Percentiles rank a stretch among this genome's conserved stretches.
Evolutionary conservation across 2,888 invertebrate species (phyloP).

Genomic region (Drosophila recens): DNA sequence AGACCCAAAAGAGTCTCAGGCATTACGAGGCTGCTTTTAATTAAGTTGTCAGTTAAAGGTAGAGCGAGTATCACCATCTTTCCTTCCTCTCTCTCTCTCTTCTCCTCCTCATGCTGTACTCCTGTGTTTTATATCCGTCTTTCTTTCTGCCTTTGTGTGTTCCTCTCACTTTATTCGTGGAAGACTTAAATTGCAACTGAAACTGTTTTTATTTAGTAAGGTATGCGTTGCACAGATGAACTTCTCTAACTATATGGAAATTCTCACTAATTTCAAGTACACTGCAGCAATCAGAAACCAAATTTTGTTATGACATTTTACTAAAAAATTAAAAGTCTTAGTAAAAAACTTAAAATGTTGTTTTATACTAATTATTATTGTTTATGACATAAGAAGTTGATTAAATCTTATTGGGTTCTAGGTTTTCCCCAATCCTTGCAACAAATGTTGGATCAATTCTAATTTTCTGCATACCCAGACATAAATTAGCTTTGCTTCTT

Average conservation of each 20-base stretch:
- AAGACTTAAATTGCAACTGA: not conserved
- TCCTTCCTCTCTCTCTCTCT: not conserved
- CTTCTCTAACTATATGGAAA: not conserved
- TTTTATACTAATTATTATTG: too few species aligned
- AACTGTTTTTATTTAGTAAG: not conserved
- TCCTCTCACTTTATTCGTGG: not conserved
- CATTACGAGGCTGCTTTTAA: conserved; percentile 52
- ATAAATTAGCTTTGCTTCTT: too few species aligned
- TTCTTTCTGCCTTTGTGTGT: not conserved
- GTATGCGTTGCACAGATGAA: not conserved
- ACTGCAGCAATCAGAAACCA: too few species aligned
- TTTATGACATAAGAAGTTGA: too few species aligned
- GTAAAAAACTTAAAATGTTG: too few species aligned
- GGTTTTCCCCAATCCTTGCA: too few species aligned
- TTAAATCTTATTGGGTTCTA: too few species aligned
- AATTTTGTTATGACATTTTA: too few species aligned
- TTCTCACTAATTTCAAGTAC: too few species aligned
- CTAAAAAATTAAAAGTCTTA: too few species aligned
- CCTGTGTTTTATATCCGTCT: not conserved
- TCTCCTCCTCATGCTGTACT: not conserved
- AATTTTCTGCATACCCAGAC: too few species aligned
- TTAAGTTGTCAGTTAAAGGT: conserved; percentile 72
- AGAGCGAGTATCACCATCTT: not conserved
- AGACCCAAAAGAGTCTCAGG: conserved; percentile 1
- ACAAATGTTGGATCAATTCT: too few species aligned